Percentiles rank a stretch among this genome's conserved stretches.
phyloP scores from a whole-genome alignment of 2,888 invertebrate genomes.

The Argyresthia albistria region DNA sequence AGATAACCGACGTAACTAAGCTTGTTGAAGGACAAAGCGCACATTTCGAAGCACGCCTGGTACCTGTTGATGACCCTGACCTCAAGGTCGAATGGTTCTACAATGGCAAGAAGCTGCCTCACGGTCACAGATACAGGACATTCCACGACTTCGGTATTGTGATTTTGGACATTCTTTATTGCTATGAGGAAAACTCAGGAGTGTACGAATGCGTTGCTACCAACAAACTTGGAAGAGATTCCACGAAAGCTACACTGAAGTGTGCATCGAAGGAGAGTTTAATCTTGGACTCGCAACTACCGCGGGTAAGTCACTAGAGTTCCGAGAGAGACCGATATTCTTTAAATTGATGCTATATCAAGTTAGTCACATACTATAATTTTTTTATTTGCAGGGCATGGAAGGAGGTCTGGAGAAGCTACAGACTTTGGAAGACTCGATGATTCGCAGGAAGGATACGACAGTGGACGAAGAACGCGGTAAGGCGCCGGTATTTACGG shows the following conservation, averaged over 20 bases:
- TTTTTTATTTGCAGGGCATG: conserved; percentile 79
- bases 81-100: conserved; percentile 96
- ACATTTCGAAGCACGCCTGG: conserved; percentile 92
- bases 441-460: conserved; percentile 83
- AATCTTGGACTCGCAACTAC: conserved; percentile 93
- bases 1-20: conserved; percentile 86
- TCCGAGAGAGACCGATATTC: no score
- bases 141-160: conserved; percentile 99
- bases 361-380: not conserved
- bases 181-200: conserved; percentile 94
- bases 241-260: conserved; percentile 88
- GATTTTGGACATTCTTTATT: conserved; percentile 93
- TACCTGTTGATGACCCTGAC: conserved; percentile 95
- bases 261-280: conserved; percentile 92
- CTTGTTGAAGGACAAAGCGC: conserved; percentile 96
- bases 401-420: conserved; percentile 95
- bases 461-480: conserved; percentile 82
- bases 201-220: conserved; percentile 97
- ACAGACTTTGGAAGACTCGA: conserved; percentile 91
- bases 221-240: conserved; percentile 94
- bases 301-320: conserved; percentile 75
- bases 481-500: conserved; percentile 92
- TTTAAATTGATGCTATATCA: no score
- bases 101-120: conserved; percentile 91
- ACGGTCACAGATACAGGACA: conserved; percentile 96